Conservation (phyloP, 2,113 vertebrate species). For the Raphicerus campestris region DNA sequence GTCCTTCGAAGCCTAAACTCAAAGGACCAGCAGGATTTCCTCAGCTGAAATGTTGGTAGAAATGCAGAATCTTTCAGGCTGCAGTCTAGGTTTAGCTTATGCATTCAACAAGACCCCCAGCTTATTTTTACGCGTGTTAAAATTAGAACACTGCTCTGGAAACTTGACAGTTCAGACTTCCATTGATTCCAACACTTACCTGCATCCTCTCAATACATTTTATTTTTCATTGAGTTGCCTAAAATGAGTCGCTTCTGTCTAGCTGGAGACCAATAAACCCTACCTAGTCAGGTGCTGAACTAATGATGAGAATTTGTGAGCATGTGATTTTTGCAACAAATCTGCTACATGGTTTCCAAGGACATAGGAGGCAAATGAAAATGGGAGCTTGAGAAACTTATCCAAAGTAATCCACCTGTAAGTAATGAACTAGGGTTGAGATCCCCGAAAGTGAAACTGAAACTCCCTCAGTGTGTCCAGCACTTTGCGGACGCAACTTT, state of each 20-base stretch:
- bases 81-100: neutral
- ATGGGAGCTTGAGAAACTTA: neutral
- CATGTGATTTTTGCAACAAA: neutral
- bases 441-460: neutral
- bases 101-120: neutral
- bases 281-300: neutral
- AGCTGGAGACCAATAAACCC: neutral
- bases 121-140: neutral
- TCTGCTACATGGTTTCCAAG: neutral
- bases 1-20: neutral
- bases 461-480: fast-evolving
- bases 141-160: neutral
- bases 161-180: neutral
- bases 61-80: neutral
- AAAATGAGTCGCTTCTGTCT: neutral
- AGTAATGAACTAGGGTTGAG: neutral
- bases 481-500: neutral
- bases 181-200: neutral
- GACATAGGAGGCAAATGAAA: neutral
- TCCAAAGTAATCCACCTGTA: neutral
- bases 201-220: neutral
- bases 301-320: neutral
- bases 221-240: neutral
- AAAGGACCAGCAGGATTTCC: neutral
- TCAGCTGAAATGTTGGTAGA: neutral